Evolutionary conservation across 2,888 invertebrate genomes (phyloP).

Genomic region (Hipparchia sbordonii): DNA sequence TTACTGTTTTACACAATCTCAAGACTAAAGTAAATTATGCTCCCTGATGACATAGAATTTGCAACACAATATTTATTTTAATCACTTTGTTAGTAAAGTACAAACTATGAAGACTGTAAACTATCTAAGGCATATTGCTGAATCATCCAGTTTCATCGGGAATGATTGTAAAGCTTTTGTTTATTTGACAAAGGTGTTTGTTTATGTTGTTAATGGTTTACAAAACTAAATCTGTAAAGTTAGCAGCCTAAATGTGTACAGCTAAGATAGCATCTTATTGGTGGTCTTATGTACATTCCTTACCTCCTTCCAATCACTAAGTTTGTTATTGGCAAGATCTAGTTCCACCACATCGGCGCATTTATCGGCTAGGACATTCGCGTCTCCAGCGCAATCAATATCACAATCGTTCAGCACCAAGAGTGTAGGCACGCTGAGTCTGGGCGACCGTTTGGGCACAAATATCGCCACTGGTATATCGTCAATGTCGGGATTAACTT

Average conservation of each 20-base stretch:
- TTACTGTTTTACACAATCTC: too few relatives aligned
- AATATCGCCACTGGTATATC: slow-evolving; percentile 92
- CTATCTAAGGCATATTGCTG: too few relatives aligned
- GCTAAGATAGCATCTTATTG: neutral
- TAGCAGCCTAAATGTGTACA: too few relatives aligned
- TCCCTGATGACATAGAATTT: neutral
- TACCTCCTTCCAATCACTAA: slow-evolving; percentile 95
- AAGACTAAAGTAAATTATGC: too few relatives aligned
- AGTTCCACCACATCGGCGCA: slow-evolving; percentile 96
- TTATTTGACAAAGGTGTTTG: neutral
- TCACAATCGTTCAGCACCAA: slow-evolving; percentile 95
- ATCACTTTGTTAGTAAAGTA: too few relatives aligned
- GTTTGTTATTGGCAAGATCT: slow-evolving; percentile 96
- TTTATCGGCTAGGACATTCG: slow-evolving; percentile 89
- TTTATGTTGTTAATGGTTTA: neutral
- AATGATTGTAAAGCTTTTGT: neutral
- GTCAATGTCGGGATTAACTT: slow-evolving; percentile 83
- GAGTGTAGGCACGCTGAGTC: slow-evolving; percentile 89
- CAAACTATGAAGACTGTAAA: too few relatives aligned
- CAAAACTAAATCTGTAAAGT: neutral
- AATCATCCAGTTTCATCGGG: neutral
- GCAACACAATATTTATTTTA: neutral
- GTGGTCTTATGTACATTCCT: slow-evolving; percentile 36
- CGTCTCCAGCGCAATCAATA: slow-evolving; percentile 94
- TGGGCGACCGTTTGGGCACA: slow-evolving; percentile 91